Conservation (phyloP, 2,888 invertebrate species). For the Gymnosoma rotundatum region DNA sequence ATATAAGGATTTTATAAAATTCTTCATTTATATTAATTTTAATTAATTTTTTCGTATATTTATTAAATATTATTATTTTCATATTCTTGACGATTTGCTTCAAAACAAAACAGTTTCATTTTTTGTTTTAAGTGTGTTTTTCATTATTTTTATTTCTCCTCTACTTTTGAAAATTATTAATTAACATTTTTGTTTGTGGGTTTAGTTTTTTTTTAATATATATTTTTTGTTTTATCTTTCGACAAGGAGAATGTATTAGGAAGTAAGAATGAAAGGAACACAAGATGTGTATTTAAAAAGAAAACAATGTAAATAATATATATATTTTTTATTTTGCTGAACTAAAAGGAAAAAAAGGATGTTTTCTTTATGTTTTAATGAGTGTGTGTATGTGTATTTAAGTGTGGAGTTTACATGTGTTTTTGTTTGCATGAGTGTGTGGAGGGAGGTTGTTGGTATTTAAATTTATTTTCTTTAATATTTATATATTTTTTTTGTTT, state of each 20-base stretch:
- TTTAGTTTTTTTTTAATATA: slow-evolving; percentile 41
- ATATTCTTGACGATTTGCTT: slow-evolving; percentile 38
- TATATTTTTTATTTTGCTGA: slow-evolving; percentile 41
- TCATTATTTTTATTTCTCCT: slow-evolving; percentile 66
- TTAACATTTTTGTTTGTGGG: slow-evolving; percentile 56
- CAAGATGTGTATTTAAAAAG: slow-evolving; percentile 28
- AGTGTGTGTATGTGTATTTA: slow-evolving; percentile 24
- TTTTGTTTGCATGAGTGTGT: slow-evolving; percentile 32
- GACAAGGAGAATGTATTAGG: slow-evolving; percentile 36
- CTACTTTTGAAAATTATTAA: slow-evolving; percentile 47
- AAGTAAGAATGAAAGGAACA: slow-evolving; percentile 31
- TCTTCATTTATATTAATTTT: slow-evolving; percentile 61
- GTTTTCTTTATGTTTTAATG: slow-evolving; percentile 12
- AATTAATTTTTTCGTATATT: slow-evolving; percentile 51
- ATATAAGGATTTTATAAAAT: slow-evolving; percentile 71
- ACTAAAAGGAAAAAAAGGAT: slow-evolving; percentile 7
- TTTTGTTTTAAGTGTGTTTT: slow-evolving; percentile 75
- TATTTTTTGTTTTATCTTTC: slow-evolving; percentile 52
- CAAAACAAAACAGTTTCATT: slow-evolving; percentile 32
- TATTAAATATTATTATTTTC: slow-evolving; percentile 65
- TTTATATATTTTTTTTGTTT: slow-evolving; percentile 29
- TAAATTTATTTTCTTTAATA: slow-evolving; percentile 17
- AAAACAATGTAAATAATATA: slow-evolving; percentile 50
- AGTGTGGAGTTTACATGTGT: too few species aligned
- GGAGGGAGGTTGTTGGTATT: slow-evolving; percentile 67